These are phyloP conservation scores for Dorcus parallelipipedus DNA, from an alignment of 2,888 invertebrate genomes.

Conservation along the genomic window DNA sequence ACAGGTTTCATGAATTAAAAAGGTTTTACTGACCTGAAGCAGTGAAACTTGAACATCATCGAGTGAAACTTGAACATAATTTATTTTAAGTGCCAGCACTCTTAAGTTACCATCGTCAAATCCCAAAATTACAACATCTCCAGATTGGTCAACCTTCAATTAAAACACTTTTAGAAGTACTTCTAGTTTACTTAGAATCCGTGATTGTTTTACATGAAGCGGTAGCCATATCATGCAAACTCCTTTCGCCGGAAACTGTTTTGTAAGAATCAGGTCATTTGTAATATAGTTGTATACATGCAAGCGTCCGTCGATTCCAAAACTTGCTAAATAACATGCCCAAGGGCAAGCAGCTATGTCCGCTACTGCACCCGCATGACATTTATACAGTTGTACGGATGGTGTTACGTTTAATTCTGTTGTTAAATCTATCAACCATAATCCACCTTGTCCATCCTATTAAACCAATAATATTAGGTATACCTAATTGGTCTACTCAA, in stretches of 20 bases:
- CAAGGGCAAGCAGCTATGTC: constrained; percentile 68
- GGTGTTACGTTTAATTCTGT: constrained; percentile 48
- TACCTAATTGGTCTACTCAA: background rate
- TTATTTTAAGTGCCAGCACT: constrained; percentile 37
- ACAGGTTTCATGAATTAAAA: too few relatives aligned
- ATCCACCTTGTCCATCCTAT: constrained; percentile 82
- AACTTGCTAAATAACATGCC: constrained; percentile 66
- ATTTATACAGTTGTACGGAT: constrained; percentile 57
- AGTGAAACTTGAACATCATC: background rate
- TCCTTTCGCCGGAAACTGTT: constrained; percentile 58
- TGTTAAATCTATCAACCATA: constrained; percentile 70
- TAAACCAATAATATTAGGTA: constrained; percentile 5
- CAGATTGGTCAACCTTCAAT: constrained; percentile 59
- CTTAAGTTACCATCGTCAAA: constrained; percentile 72
- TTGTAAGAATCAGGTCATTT: constrained; percentile 58
- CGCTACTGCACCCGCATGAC: constrained; percentile 73
- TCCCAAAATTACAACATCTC: constrained; percentile 64
- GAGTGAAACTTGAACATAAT: background rate
- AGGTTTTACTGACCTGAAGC: background rate
- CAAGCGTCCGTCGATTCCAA: constrained; percentile 71
- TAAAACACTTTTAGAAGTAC: background rate
- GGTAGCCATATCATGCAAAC: constrained; percentile 70
- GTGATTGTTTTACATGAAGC: constrained; percentile 50
- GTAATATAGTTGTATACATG: constrained; percentile 68
- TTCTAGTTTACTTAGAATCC: background rate